Evolutionary conservation across 2,888 invertebrate genomes (phyloP), one percentile per base, ranked within the genome.

Genomic region (Pachymerium ferrugineum): DNA sequence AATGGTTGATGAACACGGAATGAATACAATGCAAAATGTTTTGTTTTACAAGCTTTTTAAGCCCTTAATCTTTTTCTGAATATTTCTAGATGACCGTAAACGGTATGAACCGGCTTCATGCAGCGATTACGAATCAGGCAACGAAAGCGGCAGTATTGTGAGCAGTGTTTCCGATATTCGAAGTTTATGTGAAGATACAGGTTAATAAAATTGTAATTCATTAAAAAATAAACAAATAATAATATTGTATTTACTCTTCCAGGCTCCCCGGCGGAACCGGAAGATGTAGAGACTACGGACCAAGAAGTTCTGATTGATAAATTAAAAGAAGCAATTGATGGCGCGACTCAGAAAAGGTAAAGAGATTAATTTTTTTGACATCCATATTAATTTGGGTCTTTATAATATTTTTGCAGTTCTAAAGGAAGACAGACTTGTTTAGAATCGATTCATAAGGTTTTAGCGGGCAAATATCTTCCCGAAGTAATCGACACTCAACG

Each of bases 291-390:
- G 76, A 79, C 85, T 16, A 83, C 84, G 2, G 86, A 87, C 82
- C 90, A 90, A 77, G 91, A 92, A 78, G 84, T 85, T 5, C 89
- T 92, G 77, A 96, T 97, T 83, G 94, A 95, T 79, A 94, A 94
- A 82, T 86, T 97, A 30, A 86, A 89, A 31, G 94, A 94, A 80
- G 88, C 90, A 0, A 88, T 97, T 72, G 97, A 98, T 80, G 91
- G 90, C 28, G 86, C 94, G 47, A 88, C 89, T n/a, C 92, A 95
- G 78, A 94, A 96, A 79, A 92, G 94, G 76, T 84, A 78, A 73
- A 25, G 10, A 54, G 16, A 12, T 28, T 70, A 35, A 33, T 16
- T 19, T 8, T 12, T 19, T 33, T 38, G 35, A 71, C 12, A 10
- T 8, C 19, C 6, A 70, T 73, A 22, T 33, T 71, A n/a, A 10